Evolutionary conservation across 2,113 vertebrate species (phyloP).

Genomic region (Nyctibius bracteatus): DNA sequence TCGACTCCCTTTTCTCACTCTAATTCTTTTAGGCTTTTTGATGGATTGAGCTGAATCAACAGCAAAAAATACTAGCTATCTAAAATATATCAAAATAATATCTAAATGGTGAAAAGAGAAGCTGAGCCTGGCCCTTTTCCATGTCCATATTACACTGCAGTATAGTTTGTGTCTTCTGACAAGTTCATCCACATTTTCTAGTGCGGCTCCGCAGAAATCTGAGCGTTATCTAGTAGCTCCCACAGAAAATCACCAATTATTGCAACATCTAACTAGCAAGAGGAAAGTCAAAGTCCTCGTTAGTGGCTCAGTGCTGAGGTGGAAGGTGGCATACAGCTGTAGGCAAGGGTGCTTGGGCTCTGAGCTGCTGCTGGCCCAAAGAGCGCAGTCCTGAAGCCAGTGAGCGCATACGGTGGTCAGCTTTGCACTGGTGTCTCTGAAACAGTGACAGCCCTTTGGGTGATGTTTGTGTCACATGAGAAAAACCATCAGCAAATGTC

Average conservation of each 20-base stretch:
- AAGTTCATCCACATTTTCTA: background rate
- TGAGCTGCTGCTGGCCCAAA: background rate
- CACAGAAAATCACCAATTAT: background rate
- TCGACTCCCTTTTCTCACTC: background rate
- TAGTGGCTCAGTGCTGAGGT: background rate
- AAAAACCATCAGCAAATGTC: background rate
- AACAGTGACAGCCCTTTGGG: background rate
- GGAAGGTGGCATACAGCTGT: background rate
- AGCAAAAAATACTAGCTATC: background rate
- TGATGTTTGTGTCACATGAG: background rate
- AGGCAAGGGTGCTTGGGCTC: background rate
- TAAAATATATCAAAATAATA: background rate
- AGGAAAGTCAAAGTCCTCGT: background rate
- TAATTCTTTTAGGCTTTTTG: background rate
- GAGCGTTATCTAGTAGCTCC: background rate
- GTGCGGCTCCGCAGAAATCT: rapidly evolving
- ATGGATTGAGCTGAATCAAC: background rate
- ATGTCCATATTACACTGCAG: background rate
- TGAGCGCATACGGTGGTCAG: background rate
- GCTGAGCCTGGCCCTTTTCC: background rate
- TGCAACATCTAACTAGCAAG: background rate
- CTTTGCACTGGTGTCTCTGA: background rate
- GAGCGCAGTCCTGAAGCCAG: background rate
- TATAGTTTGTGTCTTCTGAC: background rate
- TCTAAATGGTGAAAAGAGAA: background rate